These are phyloP conservation scores for Zosterops lateralis DNA, from an alignment of 2,113 vertebrate genomes.

Conservation along the genomic window DNA sequence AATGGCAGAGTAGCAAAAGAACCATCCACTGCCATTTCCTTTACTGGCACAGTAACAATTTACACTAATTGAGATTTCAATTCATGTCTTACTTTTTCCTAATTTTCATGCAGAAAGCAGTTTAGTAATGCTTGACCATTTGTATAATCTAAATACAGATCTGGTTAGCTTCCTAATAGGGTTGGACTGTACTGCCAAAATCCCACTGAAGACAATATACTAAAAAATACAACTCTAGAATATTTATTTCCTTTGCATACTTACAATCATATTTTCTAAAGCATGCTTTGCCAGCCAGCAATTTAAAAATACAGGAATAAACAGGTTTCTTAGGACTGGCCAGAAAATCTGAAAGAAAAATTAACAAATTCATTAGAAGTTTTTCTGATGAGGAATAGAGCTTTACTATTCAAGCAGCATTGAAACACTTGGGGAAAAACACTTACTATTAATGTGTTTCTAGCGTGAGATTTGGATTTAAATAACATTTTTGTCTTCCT, in stretches of 20 bases:
- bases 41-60: neutral
- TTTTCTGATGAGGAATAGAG: neutral
- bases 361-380: neutral
- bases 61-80: neutral
- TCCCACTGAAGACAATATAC: neutral
- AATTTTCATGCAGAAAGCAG: neutral
- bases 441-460: neutral
- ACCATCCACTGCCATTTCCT: neutral
- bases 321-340: constrained; percentile 79
- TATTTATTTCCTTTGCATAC: constrained; percentile 56
- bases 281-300: constrained; percentile 87
- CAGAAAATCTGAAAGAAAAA: constrained; percentile 81
- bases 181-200: neutral
- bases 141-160: neutral
- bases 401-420: constrained; percentile 2
- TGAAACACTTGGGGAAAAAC: neutral
- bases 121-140: neutral
- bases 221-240: neutral
- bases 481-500: neutral
- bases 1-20: neutral
- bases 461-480: neutral
- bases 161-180: neutral
- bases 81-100: neutral
- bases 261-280: constrained; percentile 88
- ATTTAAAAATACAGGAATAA: constrained; percentile 87